These are phyloP conservation scores for Petrocephalus sullivani DNA, from an alignment of 2,797 vertebrate species.

Conservation along the genomic window DNA sequence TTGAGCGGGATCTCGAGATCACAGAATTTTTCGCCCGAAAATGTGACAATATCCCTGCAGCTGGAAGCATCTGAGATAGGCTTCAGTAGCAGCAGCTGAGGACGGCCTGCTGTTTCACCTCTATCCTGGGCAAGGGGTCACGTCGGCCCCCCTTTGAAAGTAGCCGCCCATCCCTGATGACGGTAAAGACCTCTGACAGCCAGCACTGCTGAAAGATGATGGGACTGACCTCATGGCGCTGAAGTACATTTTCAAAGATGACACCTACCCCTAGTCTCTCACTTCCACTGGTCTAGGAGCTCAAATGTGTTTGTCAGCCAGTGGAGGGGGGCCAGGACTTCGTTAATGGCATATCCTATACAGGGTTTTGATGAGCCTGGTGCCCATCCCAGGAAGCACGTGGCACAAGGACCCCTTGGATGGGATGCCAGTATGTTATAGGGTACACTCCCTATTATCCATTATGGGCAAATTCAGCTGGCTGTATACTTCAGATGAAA, in stretches of 20 bases:
- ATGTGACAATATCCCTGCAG: background rate
- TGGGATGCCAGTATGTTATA: background rate
- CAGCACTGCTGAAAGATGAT: background rate
- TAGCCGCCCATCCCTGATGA: background rate
- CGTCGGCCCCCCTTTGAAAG: background rate
- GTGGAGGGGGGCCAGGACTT: background rate
- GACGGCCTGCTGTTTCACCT: background rate
- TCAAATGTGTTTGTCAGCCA: background rate
- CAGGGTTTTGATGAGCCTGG: background rate
- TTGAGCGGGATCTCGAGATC: slow-evolving; percentile 2
- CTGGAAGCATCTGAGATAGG: background rate
- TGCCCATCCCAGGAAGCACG: background rate
- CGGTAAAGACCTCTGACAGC: background rate
- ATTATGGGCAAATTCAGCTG: background rate
- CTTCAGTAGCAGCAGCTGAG: background rate
- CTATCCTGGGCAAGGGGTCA: background rate
- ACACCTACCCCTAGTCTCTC: background rate
- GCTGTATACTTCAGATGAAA: background rate
- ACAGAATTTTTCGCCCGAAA: background rate
- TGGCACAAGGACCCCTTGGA: background rate
- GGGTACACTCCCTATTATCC: background rate
- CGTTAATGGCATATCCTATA: background rate
- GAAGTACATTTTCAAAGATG: slow-evolving; percentile 1
- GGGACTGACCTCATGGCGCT: background rate
- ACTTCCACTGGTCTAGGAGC: background rate